Evolutionary conservation across 2,113 vertebrate genomes (phyloP).

Genomic region (Stercorarius parasiticus): DNA sequence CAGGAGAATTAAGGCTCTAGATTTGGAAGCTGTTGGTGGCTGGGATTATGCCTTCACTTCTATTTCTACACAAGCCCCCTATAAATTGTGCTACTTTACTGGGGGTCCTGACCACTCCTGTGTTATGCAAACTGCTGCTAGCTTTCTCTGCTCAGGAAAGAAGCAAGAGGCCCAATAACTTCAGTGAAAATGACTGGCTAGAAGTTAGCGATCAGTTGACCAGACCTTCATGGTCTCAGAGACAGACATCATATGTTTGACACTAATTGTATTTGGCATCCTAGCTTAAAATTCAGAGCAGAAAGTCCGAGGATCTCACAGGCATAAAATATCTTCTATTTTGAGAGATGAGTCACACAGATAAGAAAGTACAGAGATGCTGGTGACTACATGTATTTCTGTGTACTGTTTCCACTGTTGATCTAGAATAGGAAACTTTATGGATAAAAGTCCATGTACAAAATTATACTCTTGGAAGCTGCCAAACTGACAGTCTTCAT

Average conservation of each 20-base stretch:
- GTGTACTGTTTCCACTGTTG: slow-evolving; percentile 4
- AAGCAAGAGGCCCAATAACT: neutral
- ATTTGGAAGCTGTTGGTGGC: neutral
- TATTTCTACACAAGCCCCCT: neutral
- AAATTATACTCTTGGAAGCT: slow-evolving; percentile 22
- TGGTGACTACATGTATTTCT: neutral
- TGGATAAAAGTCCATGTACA: slow-evolving; percentile 14
- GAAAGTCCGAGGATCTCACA: neutral
- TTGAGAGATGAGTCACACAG: slow-evolving; percentile 15
- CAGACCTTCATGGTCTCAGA: neutral
- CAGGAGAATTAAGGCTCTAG: neutral
- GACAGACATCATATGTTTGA: neutral
- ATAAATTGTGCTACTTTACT: neutral
- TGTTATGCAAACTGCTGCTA: neutral
- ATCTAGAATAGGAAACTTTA: slow-evolving; percentile 29
- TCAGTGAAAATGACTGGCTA: neutral
- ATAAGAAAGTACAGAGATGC: neutral
- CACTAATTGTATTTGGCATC: neutral
- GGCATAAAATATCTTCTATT: neutral
- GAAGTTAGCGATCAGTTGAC: neutral
- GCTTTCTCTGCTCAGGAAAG: neutral
- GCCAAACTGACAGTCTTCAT: slow-evolving; percentile 35
- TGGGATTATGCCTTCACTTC: neutral
- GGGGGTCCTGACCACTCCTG: neutral
- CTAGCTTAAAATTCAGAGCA: neutral